Evolutionary conservation across 2,888 invertebrate genomes (phyloP), one percentile per base, ranked within the genome.

Genomic region (Meteorus cinctellus): DNA sequence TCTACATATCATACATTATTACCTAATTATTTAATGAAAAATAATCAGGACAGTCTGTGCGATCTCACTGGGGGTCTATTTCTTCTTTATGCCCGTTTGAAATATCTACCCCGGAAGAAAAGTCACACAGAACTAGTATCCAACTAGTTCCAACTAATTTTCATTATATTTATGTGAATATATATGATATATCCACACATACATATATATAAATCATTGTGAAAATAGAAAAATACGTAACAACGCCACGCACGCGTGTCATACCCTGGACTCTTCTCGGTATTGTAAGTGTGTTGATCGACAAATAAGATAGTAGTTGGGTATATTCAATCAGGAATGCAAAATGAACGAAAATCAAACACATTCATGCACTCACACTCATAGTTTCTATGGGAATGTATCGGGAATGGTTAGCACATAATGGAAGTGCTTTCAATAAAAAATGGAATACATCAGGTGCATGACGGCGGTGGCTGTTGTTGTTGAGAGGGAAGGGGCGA

Each of bases 401-500:
- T n/a, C 10, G n/a, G 36, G 4, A 34, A 19, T 59, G 14, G 41
- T 36, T 31, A 72, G 45, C 41, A 63, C 41, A 36, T 60, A 59
- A n/a, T 29, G 34, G 68, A 60, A 55, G 59, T 76, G 68, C 72
- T 29, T 48, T 63, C 48, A 72, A 34, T 41, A 72, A 34, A 60
- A 70, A 27, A 19, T 29, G 36, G 5, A 55, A 27, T 65, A 59
- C 70, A 81, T 86, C 84, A 88, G 80, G 87, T 87, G 81, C 88
- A 88, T 77, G 88, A 83, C 55, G 88, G 87, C 65, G 86, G 87
- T 75, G 86, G 88, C 81, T 87, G 88, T 82, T 88, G 88, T 77
- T 88, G 89, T 79, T 88, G 88, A 77, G 88, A 86, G 87, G 89
- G 89, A 88, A 88, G 89, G 85, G 89, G 87, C 85, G 88, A 85